phyloP scores from a whole-genome alignment of 2,113 vertebrate species.

The Centrocercus urophasianus region DNA sequence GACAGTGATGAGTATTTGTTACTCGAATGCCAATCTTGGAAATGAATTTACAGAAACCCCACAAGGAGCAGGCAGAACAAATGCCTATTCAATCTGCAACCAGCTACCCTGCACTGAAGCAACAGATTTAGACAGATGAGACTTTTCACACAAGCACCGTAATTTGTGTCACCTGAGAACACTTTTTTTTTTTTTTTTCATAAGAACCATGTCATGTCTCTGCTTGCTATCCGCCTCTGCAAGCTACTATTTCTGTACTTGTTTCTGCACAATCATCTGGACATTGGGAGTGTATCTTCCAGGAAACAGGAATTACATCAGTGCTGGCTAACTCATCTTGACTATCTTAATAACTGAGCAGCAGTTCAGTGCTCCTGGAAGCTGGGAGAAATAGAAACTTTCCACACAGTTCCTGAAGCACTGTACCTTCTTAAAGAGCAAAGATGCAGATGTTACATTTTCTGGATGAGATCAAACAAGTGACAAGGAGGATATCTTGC shows the following conservation, averaged over 20 bases:
- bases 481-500: neutral
- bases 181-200: neutral
- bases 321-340: neutral
- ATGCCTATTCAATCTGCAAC: neutral
- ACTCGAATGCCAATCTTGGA: neutral
- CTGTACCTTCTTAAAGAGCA: neutral
- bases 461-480: neutral
- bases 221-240: neutral
- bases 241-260: neutral
- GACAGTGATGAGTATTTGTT: neutral
- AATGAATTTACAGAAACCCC: neutral
- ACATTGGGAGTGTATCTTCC: neutral
- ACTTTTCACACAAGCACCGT: neutral
- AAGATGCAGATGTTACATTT: neutral
- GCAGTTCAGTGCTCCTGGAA: neutral
- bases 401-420: neutral
- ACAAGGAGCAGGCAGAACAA: neutral
- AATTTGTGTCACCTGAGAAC: neutral
- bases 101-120: neutral
- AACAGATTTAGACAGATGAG: neutral
- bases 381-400: neutral
- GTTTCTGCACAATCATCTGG: neutral
- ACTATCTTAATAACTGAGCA: neutral
- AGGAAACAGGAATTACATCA: neutral
- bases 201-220: accelerated